These are phyloP conservation scores for Hydractinia echinata DNA, from an alignment of 30 jellyfish, hydroid and myxozoan species.

Conservation along the genomic window DNA sequence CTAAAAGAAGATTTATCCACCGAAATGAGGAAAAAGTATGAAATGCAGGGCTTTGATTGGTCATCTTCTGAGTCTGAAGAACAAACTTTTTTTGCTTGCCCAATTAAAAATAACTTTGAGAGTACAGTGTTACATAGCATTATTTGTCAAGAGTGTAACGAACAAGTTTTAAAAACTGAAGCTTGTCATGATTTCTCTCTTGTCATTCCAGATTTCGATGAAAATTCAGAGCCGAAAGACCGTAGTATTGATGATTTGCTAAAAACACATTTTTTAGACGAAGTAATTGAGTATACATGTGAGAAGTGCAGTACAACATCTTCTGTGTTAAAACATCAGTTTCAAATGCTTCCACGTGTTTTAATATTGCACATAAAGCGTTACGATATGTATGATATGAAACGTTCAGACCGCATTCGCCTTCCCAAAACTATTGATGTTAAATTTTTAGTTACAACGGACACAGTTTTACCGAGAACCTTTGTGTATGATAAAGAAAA, in stretches of 20 bases:
- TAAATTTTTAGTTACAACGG: not conserved
- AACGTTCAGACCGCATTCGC: conserved; percentile 48
- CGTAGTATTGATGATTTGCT: conserved; percentile 55
- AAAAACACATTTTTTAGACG: conserved; percentile 61
- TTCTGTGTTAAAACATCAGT: conserved; percentile 57
- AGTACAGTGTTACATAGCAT: conserved; percentile 54
- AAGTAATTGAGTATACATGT: conserved; percentile 57
- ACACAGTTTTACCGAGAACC: conserved; percentile 23
- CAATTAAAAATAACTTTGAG: conserved; percentile 67
- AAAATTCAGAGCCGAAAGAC: conserved; percentile 58
- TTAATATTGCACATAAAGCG: conserved; percentile 76
- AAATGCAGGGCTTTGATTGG: not conserved
- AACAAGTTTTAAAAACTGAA: conserved; percentile 52
- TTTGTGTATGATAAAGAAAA: conserved; percentile 27
- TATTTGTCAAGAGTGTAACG: conserved; percentile 51
- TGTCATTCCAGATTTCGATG: conserved; percentile 77
- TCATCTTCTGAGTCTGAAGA: not conserved
- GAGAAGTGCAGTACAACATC: conserved; percentile 48
- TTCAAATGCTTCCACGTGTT: conserved; percentile 72
- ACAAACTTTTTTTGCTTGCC: conserved; percentile 36
- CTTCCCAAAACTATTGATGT: conserved; percentile 54
- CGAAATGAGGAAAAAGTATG: conserved; percentile 22
- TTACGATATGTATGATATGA: conserved; percentile 51
- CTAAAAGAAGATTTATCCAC: conserved; percentile 50
- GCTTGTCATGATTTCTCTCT: conserved; percentile 61